These are phyloP conservation scores for Diplodus sargus DNA, from an alignment of 2,797 vertebrate species.

Conservation along the genomic window DNA sequence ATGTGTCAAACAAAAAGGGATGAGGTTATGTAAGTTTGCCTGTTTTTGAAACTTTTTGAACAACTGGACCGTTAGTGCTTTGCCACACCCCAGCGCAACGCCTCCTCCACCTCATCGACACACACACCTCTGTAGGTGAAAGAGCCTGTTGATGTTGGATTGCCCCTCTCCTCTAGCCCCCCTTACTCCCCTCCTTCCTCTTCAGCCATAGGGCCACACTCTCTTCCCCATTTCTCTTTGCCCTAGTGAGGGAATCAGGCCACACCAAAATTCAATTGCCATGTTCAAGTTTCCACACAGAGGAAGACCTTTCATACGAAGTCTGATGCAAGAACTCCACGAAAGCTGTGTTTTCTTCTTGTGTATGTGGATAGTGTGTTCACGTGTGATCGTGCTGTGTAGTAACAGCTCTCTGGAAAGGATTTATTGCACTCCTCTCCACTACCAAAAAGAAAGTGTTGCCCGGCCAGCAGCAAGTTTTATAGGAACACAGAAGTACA, in stretches of 20 bases:
- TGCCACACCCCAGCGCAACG: constrained; percentile 65
- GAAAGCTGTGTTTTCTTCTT: constrained; percentile 48
- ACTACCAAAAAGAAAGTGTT: constrained; percentile 68
- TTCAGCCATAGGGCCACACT: constrained; percentile 45
- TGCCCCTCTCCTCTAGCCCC: constrained; percentile 50
- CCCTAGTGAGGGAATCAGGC: constrained; percentile 52
- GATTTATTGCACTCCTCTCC: constrained; percentile 42
- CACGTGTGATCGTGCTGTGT: constrained; percentile 6
- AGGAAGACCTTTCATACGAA: constrained; percentile 67
- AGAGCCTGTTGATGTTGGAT: constrained; percentile 79
- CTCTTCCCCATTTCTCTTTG: constrained; percentile 51
- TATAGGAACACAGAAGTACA: constrained; percentile 44
- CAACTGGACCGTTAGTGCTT: constrained; percentile 68
- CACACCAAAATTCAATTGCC: constrained; percentile 55
- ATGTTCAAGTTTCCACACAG: constrained; percentile 59
- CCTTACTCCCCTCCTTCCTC: constrained; percentile 54
- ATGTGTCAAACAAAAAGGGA: not conserved
- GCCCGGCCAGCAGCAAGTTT: constrained; percentile 68
- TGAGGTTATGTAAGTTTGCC: constrained; percentile 32
- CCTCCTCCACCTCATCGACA: constrained; percentile 61
- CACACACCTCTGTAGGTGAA: constrained; percentile 81
- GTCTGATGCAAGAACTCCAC: constrained; percentile 45
- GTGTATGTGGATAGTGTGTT: not conserved
- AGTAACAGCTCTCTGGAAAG: constrained; percentile 1
- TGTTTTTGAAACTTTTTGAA: constrained; percentile 58